Evolutionary conservation across 2,113 vertebrate genomes (phyloP).

Genomic region (Jaculus jaculus): DNA sequence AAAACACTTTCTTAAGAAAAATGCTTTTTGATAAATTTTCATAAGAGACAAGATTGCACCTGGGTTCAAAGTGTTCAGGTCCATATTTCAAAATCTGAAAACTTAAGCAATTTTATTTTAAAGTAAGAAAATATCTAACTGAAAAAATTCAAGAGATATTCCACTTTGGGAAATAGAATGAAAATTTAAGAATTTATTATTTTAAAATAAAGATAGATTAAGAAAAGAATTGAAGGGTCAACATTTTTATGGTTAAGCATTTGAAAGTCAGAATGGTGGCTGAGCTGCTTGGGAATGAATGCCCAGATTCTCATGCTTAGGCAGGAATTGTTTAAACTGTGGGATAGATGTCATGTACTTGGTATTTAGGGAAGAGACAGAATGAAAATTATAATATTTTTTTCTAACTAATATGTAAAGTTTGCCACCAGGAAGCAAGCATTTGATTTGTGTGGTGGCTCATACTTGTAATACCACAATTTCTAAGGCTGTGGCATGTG

Average conservation of each 20-base stretch:
- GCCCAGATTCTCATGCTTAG: not conserved
- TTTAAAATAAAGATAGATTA: conserved; percentile 13
- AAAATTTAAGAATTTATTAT: not conserved
- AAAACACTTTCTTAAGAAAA: conserved; percentile 34
- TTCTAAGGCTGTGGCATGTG: too few species aligned
- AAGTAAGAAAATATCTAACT: conserved; percentile 8
- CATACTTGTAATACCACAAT: too few species aligned
- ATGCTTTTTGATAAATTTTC: conserved; percentile 42
- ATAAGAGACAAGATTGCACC: conserved; percentile 24
- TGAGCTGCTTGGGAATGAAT: not conserved
- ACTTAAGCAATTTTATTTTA: conserved; percentile 15
- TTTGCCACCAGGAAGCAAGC: not conserved
- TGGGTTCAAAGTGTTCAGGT: conserved; percentile 1
- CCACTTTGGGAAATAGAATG: conserved; percentile 12
- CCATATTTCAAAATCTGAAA: conserved; percentile 44
- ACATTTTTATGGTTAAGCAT: not conserved
- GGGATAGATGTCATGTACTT: not conserved
- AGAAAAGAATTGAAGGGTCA: not conserved
- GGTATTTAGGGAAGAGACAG: not conserved
- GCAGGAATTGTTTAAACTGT: not conserved
- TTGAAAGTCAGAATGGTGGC: not conserved
- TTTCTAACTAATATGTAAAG: not conserved
- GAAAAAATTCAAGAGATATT: not conserved
- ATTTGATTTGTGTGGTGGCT: not conserved
- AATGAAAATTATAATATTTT: not conserved